A percentile compares a stretch with the other conserved stretches of the same genome.
Evolutionary conservation across 2,113 vertebrate genomes (phyloP).

Genomic region (Asarcornis scutulata): DNA sequence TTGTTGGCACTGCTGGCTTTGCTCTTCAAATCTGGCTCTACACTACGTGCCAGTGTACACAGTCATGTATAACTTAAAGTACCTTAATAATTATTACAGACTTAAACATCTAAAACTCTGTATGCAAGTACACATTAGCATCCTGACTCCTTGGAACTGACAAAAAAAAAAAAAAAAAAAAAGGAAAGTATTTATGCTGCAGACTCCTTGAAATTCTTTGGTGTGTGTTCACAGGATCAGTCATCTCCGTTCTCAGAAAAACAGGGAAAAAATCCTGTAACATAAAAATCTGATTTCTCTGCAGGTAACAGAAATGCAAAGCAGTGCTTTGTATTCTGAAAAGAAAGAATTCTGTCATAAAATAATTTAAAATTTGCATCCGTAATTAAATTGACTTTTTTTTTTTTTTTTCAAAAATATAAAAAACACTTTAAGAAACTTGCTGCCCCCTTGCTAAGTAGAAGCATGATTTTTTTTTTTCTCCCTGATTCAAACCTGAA

Average conservation of each 20-base stretch:
- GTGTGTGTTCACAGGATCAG: neutral
- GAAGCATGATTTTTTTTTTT: neutral
- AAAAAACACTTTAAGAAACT: neutral
- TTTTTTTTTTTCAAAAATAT: neutral
- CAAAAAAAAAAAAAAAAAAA: neutral
- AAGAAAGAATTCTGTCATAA: neutral
- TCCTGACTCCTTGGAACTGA: neutral
- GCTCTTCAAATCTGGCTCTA: neutral
- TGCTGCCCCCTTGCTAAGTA: neutral
- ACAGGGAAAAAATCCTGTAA: neutral
- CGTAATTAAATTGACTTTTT: neutral
- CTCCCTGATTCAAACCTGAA: neutral
- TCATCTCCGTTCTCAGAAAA: neutral
- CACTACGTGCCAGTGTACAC: accelerated
- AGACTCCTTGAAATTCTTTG: neutral
- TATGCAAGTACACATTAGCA: neutral
- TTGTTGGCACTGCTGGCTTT: neutral
- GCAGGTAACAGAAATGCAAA: neutral
- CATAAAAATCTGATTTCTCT: neutral
- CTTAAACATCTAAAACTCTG: neutral
- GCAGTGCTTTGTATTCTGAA: neutral
- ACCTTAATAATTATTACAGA: neutral
- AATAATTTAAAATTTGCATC: neutral
- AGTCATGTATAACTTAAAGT: accelerated
- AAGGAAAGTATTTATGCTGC: neutral